Evolutionary conservation across 1,140 invertebrate species (phyloP), one percentile per base, ranked within the genome.

Genomic region (Belonocnema kinseyi): DNA sequence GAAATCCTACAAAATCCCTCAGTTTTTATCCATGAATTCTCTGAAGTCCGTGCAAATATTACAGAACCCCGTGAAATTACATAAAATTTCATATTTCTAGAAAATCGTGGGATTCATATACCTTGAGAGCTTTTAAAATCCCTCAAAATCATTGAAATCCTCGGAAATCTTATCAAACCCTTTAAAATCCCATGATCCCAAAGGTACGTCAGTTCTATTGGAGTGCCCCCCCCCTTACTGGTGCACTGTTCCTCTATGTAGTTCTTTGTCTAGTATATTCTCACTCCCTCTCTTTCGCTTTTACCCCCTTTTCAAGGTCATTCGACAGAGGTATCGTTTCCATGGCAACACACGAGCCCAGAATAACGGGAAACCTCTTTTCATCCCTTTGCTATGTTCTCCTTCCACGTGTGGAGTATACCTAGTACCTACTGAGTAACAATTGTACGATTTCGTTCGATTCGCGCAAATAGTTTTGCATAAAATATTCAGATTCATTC

Each of bases 241-340:
- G 21, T 66, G 21, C 52, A 66, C 75, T 74, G 10, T 17, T 19
- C n/a, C 52, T 50, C 13, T 21, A 21, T 53, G 14, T 33, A 50
- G 51, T 19, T 72, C 52, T 58, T 19, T 51, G 52, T 77, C 50
- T 72, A 58, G 72, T 16, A 13, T 21, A 58, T 8, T 73, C 54
- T 54, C 70, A 33, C 61, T 74, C 75, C 76, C 71, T 80, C 75
- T 78, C 75, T 74, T 77, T 81, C 70, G 72, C 81, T 77, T 75
- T 85, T 75, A 71, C 80, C 80, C 80, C 80, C 74, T 79, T 80
- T 80, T 79, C 85, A 89, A 89, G 87, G 85, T 88, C 87, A 87
- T 82, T 73, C 81, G 80, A 83, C 83, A 76, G 81, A 87, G 84
- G 82, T 79, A 84, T 78, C 80, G 85, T 88, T 86, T 75, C 84